Evolutionary conservation across 2,888 invertebrate species (phyloP).

Genomic region (Coleophora flavipennella): DNA sequence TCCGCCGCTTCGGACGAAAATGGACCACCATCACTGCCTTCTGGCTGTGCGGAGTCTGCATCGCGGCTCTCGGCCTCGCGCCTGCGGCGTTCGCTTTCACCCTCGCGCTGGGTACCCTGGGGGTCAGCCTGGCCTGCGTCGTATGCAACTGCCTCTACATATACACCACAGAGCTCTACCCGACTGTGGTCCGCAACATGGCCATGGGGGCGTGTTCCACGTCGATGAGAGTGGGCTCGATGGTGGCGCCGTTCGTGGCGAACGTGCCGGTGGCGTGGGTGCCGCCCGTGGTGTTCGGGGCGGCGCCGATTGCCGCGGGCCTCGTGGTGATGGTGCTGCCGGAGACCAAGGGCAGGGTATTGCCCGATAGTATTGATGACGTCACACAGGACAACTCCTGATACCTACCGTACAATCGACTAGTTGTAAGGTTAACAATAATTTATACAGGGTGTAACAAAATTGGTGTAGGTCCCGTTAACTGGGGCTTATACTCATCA

Average conservation of each 20-base stretch:
- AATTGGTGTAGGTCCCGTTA: too few species aligned
- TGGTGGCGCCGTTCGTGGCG: slow-evolving; percentile 86
- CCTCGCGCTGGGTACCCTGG: slow-evolving; percentile 77
- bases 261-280: slow-evolving; percentile 71
- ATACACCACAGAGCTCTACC: slow-evolving; percentile 89
- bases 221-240: slow-evolving; percentile 87
- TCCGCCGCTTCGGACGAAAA: slow-evolving; percentile 78
- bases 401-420: too few species aligned
- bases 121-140: slow-evolving; percentile 84
- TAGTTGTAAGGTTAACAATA: too few species aligned
- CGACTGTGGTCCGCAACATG: slow-evolving; percentile 89
- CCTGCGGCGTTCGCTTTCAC: slow-evolving; percentile 65
- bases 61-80: slow-evolving; percentile 74
- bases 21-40: slow-evolving; percentile 74
- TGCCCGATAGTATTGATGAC: slow-evolving; percentile 85
- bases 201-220: slow-evolving; percentile 89
- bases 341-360: slow-evolving; percentile 80
- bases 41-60: slow-evolving; percentile 71
- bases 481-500: too few species aligned
- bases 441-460: too few species aligned
- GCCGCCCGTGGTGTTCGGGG: slow-evolving; percentile 81
- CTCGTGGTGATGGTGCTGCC: slow-evolving; percentile 78
- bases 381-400: slow-evolving; percentile 1
- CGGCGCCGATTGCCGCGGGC: slow-evolving; percentile 76
- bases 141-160: slow-evolving; percentile 88